Evolutionary conservation across 2,113 vertebrate species (phyloP).

Genomic region (Poeciliopsis turrubarensis): DNA sequence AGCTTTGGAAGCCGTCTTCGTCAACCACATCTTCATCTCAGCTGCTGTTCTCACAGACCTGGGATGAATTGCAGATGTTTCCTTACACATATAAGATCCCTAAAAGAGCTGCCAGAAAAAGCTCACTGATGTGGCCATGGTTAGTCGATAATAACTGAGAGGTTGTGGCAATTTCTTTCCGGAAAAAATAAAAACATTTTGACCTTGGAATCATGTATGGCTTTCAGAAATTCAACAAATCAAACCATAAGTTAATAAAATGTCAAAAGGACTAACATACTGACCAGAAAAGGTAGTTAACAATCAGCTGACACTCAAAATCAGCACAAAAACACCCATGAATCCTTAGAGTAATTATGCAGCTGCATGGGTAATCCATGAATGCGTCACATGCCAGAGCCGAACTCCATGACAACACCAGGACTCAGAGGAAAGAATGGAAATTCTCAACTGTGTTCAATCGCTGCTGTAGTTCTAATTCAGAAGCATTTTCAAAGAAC

Average conservation of each 20-base stretch:
- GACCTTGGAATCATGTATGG: neutral
- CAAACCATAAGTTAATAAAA: neutral
- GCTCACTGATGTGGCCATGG: conserved; percentile 29
- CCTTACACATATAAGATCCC: neutral
- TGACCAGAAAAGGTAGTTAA: neutral
- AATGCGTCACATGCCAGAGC: conserved; percentile 23
- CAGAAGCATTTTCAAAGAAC: conserved; percentile 1
- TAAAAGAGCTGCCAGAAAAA: neutral
- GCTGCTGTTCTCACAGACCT: conserved; percentile 32
- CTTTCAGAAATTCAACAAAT: neutral
- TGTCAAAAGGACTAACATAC: neutral
- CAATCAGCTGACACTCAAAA: neutral
- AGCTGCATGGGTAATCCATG: conserved; percentile 25
- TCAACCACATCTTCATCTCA: neutral
- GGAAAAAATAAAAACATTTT: too few relatives aligned
- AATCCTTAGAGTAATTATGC: conserved; percentile 13
- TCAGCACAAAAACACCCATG: neutral
- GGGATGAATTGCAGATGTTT: conserved; percentile 18
- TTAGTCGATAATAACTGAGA: neutral
- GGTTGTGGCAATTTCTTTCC: too few relatives aligned
- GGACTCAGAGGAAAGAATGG: conserved; percentile 5
- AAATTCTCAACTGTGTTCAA: conserved; percentile 38
- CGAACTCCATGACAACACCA: conserved; percentile 48
- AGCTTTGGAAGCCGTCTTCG: conserved; percentile 32
- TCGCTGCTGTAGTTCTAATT: conserved; percentile 38